Conservation (phyloP, 1,140 invertebrate species). For the Drosophila tristis region DNA sequence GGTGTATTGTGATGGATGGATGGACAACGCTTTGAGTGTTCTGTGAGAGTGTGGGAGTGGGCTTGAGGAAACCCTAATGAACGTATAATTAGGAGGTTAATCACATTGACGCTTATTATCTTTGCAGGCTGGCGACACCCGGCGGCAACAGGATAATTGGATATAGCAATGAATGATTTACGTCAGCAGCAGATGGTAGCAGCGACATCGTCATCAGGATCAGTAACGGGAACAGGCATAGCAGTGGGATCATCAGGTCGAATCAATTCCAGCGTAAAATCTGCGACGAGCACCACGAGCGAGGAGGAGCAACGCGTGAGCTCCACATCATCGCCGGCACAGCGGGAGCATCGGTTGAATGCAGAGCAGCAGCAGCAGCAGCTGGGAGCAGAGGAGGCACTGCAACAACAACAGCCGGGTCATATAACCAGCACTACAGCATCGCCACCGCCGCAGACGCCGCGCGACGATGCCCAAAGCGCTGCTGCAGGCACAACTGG, state of each 20-base stretch:
- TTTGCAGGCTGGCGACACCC: conserved; percentile 46
- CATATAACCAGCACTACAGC: conserved; percentile 78
- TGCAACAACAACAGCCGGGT: conserved; percentile 47
- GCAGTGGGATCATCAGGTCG: conserved; percentile 35
- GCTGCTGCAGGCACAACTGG: conserved; percentile 35
- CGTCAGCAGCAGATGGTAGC: conserved; percentile 78
- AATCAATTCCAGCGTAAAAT: conserved; percentile 25
- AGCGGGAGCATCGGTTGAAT: conserved; percentile 61
- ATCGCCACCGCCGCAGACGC: conserved; percentile 66
- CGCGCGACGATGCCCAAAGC: conserved; percentile 53
- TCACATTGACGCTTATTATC: not conserved
- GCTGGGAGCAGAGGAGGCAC: conserved; percentile 21
- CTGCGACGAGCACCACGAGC: conserved; percentile 28
- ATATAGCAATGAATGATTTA: conserved; percentile 82
- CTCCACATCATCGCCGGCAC: conserved; percentile 70
- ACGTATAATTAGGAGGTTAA: too few relatives aligned
- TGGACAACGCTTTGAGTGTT: too few relatives aligned
- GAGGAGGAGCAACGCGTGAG: conserved; percentile 67
- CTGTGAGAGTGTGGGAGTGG: too few relatives aligned
- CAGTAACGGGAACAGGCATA: conserved; percentile 46
- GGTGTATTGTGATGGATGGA: too few relatives aligned
- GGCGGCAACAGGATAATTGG: conserved; percentile 65
- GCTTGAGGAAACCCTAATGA: too few relatives aligned
- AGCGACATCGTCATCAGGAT: conserved; percentile 70
- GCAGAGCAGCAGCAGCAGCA: conserved; percentile 43